These are phyloP conservation scores for Ceyx margarethae DNA, from an alignment of 2,113 vertebrate species.

Conservation along the genomic window DNA sequence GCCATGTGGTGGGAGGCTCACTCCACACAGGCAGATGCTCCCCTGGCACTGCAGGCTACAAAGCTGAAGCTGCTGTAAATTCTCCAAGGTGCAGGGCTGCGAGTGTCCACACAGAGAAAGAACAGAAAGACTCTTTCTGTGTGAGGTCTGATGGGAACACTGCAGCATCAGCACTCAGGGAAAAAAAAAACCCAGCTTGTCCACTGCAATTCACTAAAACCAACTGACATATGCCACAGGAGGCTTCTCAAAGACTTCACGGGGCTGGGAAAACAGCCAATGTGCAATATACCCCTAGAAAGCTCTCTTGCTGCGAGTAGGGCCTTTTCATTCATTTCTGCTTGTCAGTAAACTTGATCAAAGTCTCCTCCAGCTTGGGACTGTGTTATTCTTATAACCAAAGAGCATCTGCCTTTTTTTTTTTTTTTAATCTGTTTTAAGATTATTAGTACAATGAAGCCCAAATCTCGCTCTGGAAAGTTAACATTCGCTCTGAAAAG, in stretches of 20 bases:
- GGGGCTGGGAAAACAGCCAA: not conserved
- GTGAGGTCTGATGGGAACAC: fast-evolving
- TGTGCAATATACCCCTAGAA: not conserved
- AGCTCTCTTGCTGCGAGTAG: not conserved
- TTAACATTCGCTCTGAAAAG: not conserved
- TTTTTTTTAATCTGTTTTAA: not conserved
- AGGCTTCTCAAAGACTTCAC: not conserved
- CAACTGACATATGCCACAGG: not conserved
- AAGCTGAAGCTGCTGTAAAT: not conserved
- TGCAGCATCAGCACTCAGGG: not conserved
- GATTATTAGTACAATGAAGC: not conserved
- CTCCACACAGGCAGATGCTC: not conserved
- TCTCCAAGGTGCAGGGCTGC: not conserved
- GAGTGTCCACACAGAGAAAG: not conserved
- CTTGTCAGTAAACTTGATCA: not conserved
- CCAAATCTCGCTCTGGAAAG: not conserved
- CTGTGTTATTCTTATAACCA: not conserved
- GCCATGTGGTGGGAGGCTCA: fast-evolving
- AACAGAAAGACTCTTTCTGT: not conserved
- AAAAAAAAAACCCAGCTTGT: not conserved
- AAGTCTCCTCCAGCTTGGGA: not conserved
- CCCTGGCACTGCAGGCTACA: not conserved
- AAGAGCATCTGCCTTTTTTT: not conserved
- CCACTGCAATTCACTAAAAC: not conserved
- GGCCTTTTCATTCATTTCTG: not conserved